Evolutionary conservation across 2,797 vertebrate genomes (phyloP), one percentile per base, ranked within the genome.

Genomic region (Rhinella marina): DNA sequence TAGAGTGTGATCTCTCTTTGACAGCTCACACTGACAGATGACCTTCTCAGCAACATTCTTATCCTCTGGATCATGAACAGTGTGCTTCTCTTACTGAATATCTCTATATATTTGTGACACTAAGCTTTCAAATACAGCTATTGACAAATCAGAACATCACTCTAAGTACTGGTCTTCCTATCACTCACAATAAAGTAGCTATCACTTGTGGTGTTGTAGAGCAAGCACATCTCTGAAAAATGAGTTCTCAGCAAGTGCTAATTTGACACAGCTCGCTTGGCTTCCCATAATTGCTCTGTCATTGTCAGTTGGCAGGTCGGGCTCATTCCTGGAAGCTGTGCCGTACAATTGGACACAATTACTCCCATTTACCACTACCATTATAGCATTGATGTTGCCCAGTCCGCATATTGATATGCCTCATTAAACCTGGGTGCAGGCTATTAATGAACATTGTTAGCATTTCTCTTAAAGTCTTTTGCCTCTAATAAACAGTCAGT

Each of bases 391-490:
- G 95, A 94, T 95, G 95, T 95, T 95, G 92, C 94, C 94, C 94
- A 94, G 95, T 95, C 95, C 94, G 94, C 94, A 95, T 94, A 94
- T 95, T 95, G 97, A 97, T 97, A 98, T 95, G 97, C 96, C 98
- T 99, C 98, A 99, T 99, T 98, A 99, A 98, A 97, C 95, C 96
- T 95, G 96, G 97, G 97, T 97, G 96, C 97, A 97, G 97, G 95
- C 97, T 97, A 99, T 99, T 99, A 99, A 99, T 98, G 97, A 97
- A 98, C 97, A 97, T 97, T 99, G 97, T 99, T 99, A 99, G 97
- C 97, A 99, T 98, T 99, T 98, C 97, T 98, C 97, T 99, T 98
- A 97, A 97, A 98, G 97, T 98, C 97, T 94, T 96, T 95, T 95
- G 96, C 96, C 96, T 96, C 98, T 99, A 99, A 99, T 99, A 99